These are phyloP conservation scores for Plodia interpunctella DNA, from an alignment of 1,140 invertebrate species.

Conservation along the genomic window DNA sequence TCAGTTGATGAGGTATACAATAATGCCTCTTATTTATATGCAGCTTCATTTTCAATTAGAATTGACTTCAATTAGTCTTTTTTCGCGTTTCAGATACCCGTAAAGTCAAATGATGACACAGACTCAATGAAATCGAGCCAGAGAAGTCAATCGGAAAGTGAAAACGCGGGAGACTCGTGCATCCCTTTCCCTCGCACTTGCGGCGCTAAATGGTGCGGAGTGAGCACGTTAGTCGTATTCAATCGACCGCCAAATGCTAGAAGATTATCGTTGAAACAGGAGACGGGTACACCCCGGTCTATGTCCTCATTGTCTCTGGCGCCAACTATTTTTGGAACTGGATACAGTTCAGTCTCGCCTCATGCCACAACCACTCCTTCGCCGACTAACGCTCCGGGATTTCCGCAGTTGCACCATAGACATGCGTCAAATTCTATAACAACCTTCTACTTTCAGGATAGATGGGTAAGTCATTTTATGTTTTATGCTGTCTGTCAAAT, in stretches of 20 bases:
- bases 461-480: constrained; percentile 65
- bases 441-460: constrained; percentile 90
- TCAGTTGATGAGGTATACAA: constrained; percentile 66
- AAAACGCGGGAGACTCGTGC: constrained; percentile 83
- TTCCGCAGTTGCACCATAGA: constrained; percentile 61
- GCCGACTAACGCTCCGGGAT: constrained; percentile 65
- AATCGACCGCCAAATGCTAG: constrained; percentile 86
- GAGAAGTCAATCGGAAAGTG: constrained; percentile 63
- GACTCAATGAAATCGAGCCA: constrained; percentile 70
- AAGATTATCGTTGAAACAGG: constrained; percentile 82
- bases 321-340: constrained; percentile 51
- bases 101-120: constrained; percentile 67
- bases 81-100: constrained; percentile 54
- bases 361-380: constrained; percentile 76
- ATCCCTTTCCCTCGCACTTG: constrained; percentile 96
- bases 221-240: constrained; percentile 90
- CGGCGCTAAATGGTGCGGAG: constrained; percentile 94
- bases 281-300: constrained; percentile 82
- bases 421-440: constrained; percentile 77
- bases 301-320: constrained; percentile 69
- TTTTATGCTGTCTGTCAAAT: constrained; percentile 12
- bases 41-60: neutral
- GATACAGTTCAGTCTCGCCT: constrained; percentile 66
- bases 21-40: too few species aligned
- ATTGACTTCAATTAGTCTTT: too few species aligned